Evolutionary conservation across 2,797 vertebrate species (phyloP), one percentile per base, ranked within the genome.

Genomic region (Bradypodion pumilum): DNA sequence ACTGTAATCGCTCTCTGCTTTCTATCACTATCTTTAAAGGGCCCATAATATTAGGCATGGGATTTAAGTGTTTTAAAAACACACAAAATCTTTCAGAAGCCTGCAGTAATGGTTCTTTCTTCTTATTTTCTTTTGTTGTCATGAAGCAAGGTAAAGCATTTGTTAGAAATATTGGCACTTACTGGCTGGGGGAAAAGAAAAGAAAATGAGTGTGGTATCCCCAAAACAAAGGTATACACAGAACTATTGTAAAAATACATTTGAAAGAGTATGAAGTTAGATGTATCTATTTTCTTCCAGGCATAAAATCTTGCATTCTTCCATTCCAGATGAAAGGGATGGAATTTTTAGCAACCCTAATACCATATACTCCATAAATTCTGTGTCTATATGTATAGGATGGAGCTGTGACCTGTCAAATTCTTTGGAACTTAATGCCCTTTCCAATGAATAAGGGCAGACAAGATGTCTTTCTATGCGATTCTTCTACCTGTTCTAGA

Each of bases 181-280:
- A 42, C 52, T 0, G 13, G 32, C 75, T 82, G 74, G 10, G 69
- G 83, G 86, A 82, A 78, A 74, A 83, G 86, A 82, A 78, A 46
- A 85, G 78, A 85, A 81, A 85, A 85, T 85, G 74, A 85, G 35
- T 63, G 44, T 27, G 32, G 84, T 62, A 81, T 81, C 85, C 84
- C 84, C 42, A 63, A 77, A 65, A 85, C 79, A 81, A 81, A 85
- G 65, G 73, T 7, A 42, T 1, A 82, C 2, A 63, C 56, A 59
- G 27, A 68, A n/a, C 42, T 72, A 35, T 27, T 1, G 9, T 46
- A 63, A 37, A 81, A 63, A 70, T 59, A 46, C 0, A 37, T 46
- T 81, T 56, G 59, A 42, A 68, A 5, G 46, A 68, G 56, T 27
- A 52, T 72, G 65, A 62, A 37, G 12, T 32, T 76, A 85, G 79